Conservation (phyloP, 2,888 invertebrate species). For the Spicauda simplicius region DNA sequence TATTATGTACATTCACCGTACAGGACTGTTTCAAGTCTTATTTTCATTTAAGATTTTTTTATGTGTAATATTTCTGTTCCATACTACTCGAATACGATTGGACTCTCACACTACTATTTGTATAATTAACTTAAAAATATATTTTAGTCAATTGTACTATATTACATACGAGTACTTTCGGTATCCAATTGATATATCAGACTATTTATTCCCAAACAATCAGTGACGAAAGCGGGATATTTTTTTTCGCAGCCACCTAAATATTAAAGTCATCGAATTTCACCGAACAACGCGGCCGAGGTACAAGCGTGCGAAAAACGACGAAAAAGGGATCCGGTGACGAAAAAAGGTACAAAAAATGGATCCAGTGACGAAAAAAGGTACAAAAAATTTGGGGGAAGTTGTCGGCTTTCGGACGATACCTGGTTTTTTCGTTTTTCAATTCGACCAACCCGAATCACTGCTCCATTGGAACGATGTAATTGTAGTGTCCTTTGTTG, state of each 20-base stretch:
- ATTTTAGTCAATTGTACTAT: no score
- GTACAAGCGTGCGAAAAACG: constrained; percentile 50
- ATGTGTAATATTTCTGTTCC: no score
- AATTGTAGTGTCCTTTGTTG: constrained; percentile 46
- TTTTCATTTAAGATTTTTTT: background rate
- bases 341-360: constrained; percentile 50
- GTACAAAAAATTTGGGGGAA: constrained; percentile 48
- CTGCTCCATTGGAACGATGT: constrained; percentile 51
- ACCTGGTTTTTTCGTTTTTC: constrained; percentile 52
- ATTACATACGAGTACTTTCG: background rate
- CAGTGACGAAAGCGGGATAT: constrained; percentile 14
- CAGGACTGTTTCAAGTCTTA: background rate
- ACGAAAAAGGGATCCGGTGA: constrained; percentile 35
- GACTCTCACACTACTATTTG: no score
- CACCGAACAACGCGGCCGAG: constrained; percentile 50
- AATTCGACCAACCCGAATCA: constrained; percentile 54
- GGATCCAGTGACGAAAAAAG: constrained; percentile 45
- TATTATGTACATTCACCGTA: background rate
- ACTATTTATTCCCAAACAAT: constrained; percentile 26
- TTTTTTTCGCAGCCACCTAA: constrained; percentile 23
- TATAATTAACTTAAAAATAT: no score
- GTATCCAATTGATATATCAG: background rate
- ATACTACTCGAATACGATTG: no score
- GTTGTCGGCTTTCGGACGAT: constrained; percentile 64
- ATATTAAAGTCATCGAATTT: constrained; percentile 36